Base-by-base conservation (phyloP, 2,888 invertebrate species). In the Scaptomyza caliginosa region DNA sequence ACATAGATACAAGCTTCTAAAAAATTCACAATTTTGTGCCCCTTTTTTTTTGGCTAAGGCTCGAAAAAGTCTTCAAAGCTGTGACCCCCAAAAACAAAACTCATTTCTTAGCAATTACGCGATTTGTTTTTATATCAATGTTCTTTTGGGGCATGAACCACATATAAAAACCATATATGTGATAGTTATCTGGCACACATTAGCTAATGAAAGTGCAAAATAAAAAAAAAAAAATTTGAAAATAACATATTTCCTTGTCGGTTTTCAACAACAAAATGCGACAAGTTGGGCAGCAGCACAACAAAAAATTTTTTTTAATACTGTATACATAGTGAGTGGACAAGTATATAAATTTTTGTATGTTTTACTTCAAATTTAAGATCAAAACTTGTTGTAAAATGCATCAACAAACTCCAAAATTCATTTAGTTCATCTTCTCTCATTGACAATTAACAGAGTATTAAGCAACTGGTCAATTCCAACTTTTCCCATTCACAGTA, bases 111-210 rank as follows among this genome's bases (percentile, higher is more conserved):
- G 66, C 75, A 70, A 73, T 73, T 60, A 75, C 42, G 46, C 49
- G 56, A 70, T 57, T 70, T 66, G 66, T 57, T 59, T 55, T 56
- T 59, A 51, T 64, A 59, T 54, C 71, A 42, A 19, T 36, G 45
- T 5, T 28, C 28, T 64, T 63, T 63, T 40, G 52, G 71, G 52
- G 42, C 48, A 40, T 32, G 8, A 26, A 7, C 38, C 6, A 19
- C 39, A 51, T 26, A 17, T 39, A 34, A 23, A 28, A 46, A 34
- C 30, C 48, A 56, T 68, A 49, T 38, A 40, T 40, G n/a, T n/a
- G 64, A 68, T 69, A 70, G 72, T 75, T 75, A 70, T 70, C 75
- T 73, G 71, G 76, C 51, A 60, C 75, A 73, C 73, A 73, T 73
- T 73, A 73, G 73, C 73, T 73, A 73, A 73, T 73, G 73, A 75